Base-by-base conservation (phyloP, 2,113 vertebrate species). In the Cyanoliseus patagonus region DNA sequence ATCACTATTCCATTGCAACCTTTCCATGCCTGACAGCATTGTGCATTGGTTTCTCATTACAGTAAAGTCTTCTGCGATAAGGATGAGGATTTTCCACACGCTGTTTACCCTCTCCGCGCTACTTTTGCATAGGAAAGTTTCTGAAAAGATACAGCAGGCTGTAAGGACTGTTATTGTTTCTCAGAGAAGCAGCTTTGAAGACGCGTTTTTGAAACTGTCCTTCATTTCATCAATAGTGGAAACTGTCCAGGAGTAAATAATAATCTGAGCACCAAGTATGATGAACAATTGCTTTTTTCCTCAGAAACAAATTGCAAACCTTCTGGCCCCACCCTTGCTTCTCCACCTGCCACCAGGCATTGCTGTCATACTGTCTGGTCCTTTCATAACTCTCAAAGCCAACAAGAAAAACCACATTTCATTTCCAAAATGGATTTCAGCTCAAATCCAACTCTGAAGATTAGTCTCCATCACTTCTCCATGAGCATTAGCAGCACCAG, bases 281-380 rank as follows among this genome's bases (percentile, higher is more conserved):
- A 78, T 66, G 91, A 92, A 73, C 17, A 79, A 83, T 80, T 94
- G 47, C n/a, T 44, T 64, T 88, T 85, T 86, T 78, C 18, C 47
- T 33, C 47, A 52, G 57, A 84, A 95, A 93, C 10, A 93, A 91
- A 91, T 27, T 73, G 70, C 49, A 85, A 92, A 30, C 35, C 66
- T 94, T 92, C 92, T 96, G 86, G 51, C 90, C 15, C 47, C 52
- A 67, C 42, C 51, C 64, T 81, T 95, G 74, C 28, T 91, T 90
- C 62, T 88, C 42, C 49, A 88, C 52, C 61, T 90, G 61, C 31
- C 35, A 66, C 52, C n/a, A 84, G 22, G 57, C n/a, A 76, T 73
- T 92, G 62, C 51, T 83, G 47, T 62, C 82, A 17, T 55, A 63
- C 39, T 83, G 27, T 15, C 51, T 82, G 13, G 39, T 92, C 44